A percentile compares a stretch with the other conserved stretches of the same genome.
Evolutionary conservation across 2,113 vertebrate species (phyloP).

Genomic region (Cottus gobio): DNA sequence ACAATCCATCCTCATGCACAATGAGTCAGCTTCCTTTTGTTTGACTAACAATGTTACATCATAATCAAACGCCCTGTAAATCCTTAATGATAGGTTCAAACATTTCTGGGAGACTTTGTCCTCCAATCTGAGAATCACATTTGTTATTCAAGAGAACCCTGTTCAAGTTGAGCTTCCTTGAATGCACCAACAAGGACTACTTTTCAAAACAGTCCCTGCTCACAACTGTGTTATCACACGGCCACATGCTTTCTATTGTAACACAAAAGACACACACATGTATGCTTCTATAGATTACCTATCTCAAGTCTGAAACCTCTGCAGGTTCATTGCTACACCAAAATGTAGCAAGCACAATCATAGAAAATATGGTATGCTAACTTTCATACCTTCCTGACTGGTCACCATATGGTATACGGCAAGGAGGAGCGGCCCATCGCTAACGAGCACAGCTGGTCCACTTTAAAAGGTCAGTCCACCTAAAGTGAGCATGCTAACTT

Average conservation of each 20-base stretch:
- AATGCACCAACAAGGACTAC: not conserved
- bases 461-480: not conserved
- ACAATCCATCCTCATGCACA: not conserved
- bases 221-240: not conserved
- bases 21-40: not conserved
- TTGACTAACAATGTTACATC: not conserved
- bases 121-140: not conserved
- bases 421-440: not conserved
- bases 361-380: not conserved
- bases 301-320: conserved; percentile 1
- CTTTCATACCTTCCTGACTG: not conserved
- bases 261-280: conserved; percentile 6
- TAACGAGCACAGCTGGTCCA: not conserved
- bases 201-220: not conserved
- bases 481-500: not conserved
- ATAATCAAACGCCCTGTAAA: not conserved
- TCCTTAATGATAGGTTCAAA: not conserved
- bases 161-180: not conserved
- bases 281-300: conserved; percentile 4
- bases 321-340: not conserved
- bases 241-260: not conserved
- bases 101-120: not conserved
- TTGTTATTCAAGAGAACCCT: not conserved
- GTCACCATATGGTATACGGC: no score
- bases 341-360: not conserved